These are phyloP conservation scores for Caenorhabditis imperialis DNA, from an alignment of 2,888 invertebrate genomes.

Conservation along the genomic window DNA sequence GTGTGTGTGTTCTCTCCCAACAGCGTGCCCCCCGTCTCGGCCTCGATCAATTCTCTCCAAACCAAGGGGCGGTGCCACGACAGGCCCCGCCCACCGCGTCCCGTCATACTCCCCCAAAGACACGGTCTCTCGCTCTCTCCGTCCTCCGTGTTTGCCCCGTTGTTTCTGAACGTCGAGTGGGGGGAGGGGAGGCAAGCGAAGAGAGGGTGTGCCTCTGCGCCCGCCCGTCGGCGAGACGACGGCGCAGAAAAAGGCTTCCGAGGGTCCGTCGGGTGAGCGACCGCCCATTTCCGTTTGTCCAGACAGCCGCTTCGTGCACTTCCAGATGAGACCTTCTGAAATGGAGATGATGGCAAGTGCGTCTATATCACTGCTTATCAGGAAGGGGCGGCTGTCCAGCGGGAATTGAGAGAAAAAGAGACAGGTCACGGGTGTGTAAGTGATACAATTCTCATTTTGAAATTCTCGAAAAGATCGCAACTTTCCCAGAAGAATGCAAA, in stretches of 20 bases:
- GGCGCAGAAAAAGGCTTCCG: conserved; percentile 23
- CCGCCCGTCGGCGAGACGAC: conserved; percentile 10
- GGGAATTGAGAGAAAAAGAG: too few relatives aligned
- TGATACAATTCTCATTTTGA: too few relatives aligned
- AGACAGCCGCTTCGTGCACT: too few relatives aligned
- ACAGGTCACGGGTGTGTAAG: too few relatives aligned
- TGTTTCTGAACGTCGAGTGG: conserved; percentile 52
- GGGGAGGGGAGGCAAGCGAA: conserved; percentile 3
- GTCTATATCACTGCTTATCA: too few relatives aligned
- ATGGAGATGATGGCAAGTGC: too few relatives aligned
- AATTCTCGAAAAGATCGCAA: too few relatives aligned
- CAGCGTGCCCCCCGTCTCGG: conserved; percentile 54
- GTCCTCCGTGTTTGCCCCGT: conserved; percentile 47
- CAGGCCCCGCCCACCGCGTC: conserved; percentile 39
- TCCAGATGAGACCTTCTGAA: too few relatives aligned
- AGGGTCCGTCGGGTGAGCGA: too few relatives aligned
- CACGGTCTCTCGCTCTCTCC: conserved; percentile 25
- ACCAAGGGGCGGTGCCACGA: conserved; percentile 34
- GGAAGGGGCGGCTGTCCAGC: too few relatives aligned
- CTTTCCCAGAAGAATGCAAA: too few relatives aligned
- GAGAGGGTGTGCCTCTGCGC: conserved; percentile 42
- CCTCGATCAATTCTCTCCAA: conserved; percentile 54
- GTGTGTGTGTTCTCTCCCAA: conserved; percentile 45
- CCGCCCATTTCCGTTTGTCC: too few relatives aligned
- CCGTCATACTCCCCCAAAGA: conserved; percentile 13